phyloP scores from a whole-genome alignment of 2,888 invertebrate genomes.

The Odontocolon sp. region DNA sequence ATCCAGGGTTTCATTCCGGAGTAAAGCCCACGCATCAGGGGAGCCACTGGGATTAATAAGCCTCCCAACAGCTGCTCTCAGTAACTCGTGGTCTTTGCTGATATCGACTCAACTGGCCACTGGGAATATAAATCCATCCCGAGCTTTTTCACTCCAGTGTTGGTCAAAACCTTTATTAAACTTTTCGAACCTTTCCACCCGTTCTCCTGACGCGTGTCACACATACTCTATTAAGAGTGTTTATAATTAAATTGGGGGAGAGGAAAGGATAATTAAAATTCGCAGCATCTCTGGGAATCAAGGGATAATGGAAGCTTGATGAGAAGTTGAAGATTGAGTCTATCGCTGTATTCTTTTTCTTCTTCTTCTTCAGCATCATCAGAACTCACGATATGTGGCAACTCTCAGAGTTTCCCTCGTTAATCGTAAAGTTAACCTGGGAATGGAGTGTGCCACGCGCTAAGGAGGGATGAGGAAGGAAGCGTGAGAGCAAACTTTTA shows the following conservation, averaged over 20 bases:
- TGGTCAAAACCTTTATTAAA: conserved; percentile 29
- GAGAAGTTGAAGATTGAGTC: conserved; percentile 23
- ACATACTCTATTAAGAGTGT: neutral
- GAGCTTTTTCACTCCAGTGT: conserved; percentile 38
- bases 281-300: conserved; percentile 11
- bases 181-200: neutral
- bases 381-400: conserved; percentile 2
- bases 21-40: conserved; percentile 19
- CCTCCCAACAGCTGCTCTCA: conserved; percentile 40
- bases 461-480: neutral
- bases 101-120: conserved; percentile 34
- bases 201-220: neutral
- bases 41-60: conserved; percentile 42
- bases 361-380: conserved; percentile 6
- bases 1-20: neutral
- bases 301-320: conserved; percentile 33
- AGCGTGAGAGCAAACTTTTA: conserved; percentile 34
- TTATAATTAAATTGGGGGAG: conserved; percentile 20
- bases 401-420: conserved; percentile 36
- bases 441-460: neutral
- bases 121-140: conserved; percentile 30
- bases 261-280: conserved; percentile 31
- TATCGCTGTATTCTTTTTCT: conserved; percentile 25
- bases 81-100: conserved; percentile 18
- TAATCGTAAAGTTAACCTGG: conserved; percentile 54